These are phyloP conservation scores for Apodemia hepburni DNA, from an alignment of 2,888 invertebrate species.

Conservation along the genomic window DNA sequence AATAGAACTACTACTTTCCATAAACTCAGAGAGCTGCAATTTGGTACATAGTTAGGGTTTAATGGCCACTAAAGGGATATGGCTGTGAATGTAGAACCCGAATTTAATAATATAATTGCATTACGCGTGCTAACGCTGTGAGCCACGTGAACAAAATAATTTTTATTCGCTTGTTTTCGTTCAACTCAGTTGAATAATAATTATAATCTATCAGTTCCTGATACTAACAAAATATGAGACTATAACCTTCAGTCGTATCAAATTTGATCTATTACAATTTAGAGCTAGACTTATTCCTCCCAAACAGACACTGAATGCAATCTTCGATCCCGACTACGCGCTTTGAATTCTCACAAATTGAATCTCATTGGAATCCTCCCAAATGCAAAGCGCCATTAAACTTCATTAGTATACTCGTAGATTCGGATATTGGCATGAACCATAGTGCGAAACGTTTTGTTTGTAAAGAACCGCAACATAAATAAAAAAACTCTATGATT, in stretches of 20 bases:
- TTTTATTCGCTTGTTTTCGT: too few relatives aligned
- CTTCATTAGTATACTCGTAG: slow-evolving; percentile 5
- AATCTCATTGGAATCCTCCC: slow-evolving; percentile 11
- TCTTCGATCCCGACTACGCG: neutral
- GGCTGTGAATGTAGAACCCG: too few relatives aligned
- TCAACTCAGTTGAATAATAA: neutral
- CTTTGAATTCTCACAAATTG: slow-evolving; percentile 9
- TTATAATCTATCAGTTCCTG: neutral
- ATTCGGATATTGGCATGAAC: neutral
- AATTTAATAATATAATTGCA: too few relatives aligned
- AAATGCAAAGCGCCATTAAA: slow-evolving; percentile 11
- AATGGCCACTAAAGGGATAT: too few relatives aligned
- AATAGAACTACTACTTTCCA: too few relatives aligned
- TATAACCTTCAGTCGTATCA: neutral
- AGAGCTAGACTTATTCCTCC: neutral
- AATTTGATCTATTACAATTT: neutral
- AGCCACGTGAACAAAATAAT: too few relatives aligned
- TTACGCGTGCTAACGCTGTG: too few relatives aligned
- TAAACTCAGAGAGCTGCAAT: too few relatives aligned
- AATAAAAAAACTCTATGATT: neutral
- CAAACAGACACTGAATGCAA: slow-evolving; percentile 5
- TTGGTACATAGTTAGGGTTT: too few relatives aligned
- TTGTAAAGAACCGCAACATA: neutral
- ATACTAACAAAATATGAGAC: neutral
- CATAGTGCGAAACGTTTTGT: neutral